Evolutionary conservation across 2,888 invertebrate species (phyloP), one percentile per base, ranked within the genome.

Genomic region (Torymus texanus): DNA sequence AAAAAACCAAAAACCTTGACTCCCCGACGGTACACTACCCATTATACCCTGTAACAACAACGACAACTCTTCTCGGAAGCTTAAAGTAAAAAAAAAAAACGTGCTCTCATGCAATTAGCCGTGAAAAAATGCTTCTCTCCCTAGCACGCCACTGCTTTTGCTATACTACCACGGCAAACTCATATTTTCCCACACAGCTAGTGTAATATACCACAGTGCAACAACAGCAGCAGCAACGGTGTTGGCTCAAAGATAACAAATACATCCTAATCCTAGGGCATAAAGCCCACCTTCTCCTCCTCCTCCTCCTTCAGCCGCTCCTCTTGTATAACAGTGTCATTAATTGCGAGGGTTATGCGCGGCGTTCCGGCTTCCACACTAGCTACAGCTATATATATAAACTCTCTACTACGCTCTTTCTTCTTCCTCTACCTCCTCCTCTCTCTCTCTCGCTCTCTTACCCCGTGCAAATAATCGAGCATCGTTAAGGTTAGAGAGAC

Each of bases 261-360:
- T 71, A 59, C 71, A 71, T 71, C 71, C 77, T 71, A 70, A 77
- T 77, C 71, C 71, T 10, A 11, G 61, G 58, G 62, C 76, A 65
- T 70, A 70, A 76, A 71, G 18, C 61, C n/a, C 58, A 41, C 77
- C 71, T 77, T 70, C 65, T 71, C 71, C 53, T 51, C 56, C 76
- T 71, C 71, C 16, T 29, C 29, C 29, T 29, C 12, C 58, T 56
- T 71, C 71, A 65, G 71, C 65, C 65, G 65, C 53, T 65, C 71
- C 16, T 77, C 71, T 78, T 72, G 78, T 72, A 78, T 61, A 72
- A 73, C 78, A 67, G 72, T 78, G 72, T 78, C 78, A 72, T 78
- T 78, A 78, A 78, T 78, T 66, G 72, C 61, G 29, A n/a, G 75
- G 77, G 72, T 78, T 72, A 66, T 67, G 71, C 65, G 16, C 24